Evolutionary conservation across 2,888 invertebrate species (phyloP), one percentile per base, ranked within the genome.

Genomic region (Andrena hattorfiana): DNA sequence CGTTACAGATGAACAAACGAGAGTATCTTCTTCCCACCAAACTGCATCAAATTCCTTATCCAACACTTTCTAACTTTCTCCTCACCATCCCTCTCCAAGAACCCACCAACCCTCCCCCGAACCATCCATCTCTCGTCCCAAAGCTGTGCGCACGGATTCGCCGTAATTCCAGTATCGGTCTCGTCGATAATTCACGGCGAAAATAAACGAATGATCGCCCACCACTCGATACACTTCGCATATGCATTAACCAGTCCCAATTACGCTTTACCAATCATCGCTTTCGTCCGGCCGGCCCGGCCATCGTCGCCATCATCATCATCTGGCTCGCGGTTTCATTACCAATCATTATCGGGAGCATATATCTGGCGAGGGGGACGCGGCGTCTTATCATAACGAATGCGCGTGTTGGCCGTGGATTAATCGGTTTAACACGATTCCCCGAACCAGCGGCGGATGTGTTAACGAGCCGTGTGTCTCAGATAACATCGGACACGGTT

Each of bases 381-480:
- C 60, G 48, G n/a, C 42, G 60, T 23, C 79, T 83, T 83, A 88
- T 83, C 82, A 62, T 76, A 84, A 89, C 81, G 78, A 81, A 85
- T 66, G 81, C 60, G 75, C 72, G 70, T 72, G 83, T 78, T 77
- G 75, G 75, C 56, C 42, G 28, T 51, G 77, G 78, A 89, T 85
- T 89, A 89, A 89, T 89, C 85, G 87, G 87, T 82, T 87, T 84
- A 87, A 84, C 81, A 81, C 83, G 71, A 79, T 85, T 86, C 88
- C 72, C 28, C 83, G 85, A 83, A 86, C 68, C 68, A 68, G 32
- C 67, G 79, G 72, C 75, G 85, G 84, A 83, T 72, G 82, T 87
- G 85, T 89, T 89, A 89, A 89, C 86, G 88, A 89, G 86, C 75
- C 59, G 63, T 23, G 74, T 51, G 83, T 63, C 70, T 49, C 62